Percentiles rank a stretch among this genome's conserved stretches.
These are phyloP conservation scores for Synanthedon myopaeformis DNA, from an alignment of 2,888 invertebrate species.

Conservation along the genomic window DNA sequence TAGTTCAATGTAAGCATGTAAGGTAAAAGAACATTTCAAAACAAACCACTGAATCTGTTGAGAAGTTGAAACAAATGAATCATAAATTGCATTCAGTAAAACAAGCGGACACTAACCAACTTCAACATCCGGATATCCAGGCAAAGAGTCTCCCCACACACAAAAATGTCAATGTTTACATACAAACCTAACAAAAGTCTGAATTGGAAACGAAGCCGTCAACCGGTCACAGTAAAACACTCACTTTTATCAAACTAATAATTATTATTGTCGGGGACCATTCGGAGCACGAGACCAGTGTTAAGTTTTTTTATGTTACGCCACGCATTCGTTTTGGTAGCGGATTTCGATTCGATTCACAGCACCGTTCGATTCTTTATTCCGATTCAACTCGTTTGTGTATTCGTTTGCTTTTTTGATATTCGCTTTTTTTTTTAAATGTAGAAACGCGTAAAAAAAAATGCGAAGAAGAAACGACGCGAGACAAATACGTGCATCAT, in stretches of 20 bases:
- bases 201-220: conserved; percentile 53
- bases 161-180: conserved; percentile 20
- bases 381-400: conserved; percentile 17
- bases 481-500: conserved; percentile 22
- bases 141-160: conserved; percentile 26
- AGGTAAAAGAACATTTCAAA: no score
- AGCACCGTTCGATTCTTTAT: conserved; percentile 45
- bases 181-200: conserved; percentile 37
- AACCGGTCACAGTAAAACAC: conserved; percentile 60
- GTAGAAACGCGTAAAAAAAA: conserved; percentile 22
- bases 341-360: conserved; percentile 35
- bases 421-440: conserved; percentile 25
- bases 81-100: conserved; percentile 10
- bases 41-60: no score
- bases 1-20: no score
- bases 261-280: conserved; percentile 52
- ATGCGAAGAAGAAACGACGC: conserved; percentile 20
- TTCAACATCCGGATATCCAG: conserved; percentile 53
- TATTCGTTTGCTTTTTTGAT: conserved; percentile 13
- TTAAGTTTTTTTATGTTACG: conserved; percentile 56
- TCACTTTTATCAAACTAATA: conserved; percentile 66
- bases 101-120: conserved; percentile 44
- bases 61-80: conserved; percentile 9
- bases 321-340: conserved; percentile 41
- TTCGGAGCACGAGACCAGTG: conserved; percentile 51